Conservation (phyloP, 2,888 invertebrate species). For the Lasioglossum calceatum region DNA sequence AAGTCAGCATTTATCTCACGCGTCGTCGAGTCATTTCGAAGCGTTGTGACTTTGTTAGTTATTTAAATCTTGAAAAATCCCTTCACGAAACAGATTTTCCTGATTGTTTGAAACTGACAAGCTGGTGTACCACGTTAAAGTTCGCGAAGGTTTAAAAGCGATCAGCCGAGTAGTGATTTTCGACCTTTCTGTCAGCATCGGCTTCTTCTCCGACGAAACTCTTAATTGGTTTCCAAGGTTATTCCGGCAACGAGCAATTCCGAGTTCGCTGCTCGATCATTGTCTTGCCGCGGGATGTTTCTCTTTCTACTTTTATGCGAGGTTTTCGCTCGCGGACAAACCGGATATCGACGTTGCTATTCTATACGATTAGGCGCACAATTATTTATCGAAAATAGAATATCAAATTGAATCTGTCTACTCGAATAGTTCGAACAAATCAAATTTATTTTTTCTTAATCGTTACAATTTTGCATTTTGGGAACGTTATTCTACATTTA, state of each 20-base stretch:
- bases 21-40: not conserved
- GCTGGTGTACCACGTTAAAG: not conserved
- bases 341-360: not conserved
- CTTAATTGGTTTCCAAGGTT: slow-evolving; percentile 66
- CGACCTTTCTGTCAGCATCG: slow-evolving; percentile 29
- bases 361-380: not conserved
- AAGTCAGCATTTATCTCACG: not conserved
- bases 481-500: too few relatives aligned
- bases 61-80: not conserved
- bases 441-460: too few relatives aligned
- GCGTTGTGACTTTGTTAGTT: not conserved
- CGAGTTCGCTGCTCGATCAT: slow-evolving; percentile 43
- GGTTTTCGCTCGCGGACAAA: not conserved
- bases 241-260: slow-evolving; percentile 42
- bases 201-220: slow-evolving; percentile 42
- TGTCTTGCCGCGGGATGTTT: slow-evolving; percentile 4
- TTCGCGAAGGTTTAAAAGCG: slow-evolving; percentile 1
- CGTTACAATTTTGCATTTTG: too few relatives aligned
- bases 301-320: not conserved
- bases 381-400: not conserved
- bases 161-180: slow-evolving; percentile 40
- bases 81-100: not conserved
- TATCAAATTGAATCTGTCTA: not conserved
- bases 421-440: too few relatives aligned
- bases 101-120: not conserved